Evolutionary conservation across 1,140 invertebrate species (phyloP).

Genomic region (Solen grandis): DNA sequence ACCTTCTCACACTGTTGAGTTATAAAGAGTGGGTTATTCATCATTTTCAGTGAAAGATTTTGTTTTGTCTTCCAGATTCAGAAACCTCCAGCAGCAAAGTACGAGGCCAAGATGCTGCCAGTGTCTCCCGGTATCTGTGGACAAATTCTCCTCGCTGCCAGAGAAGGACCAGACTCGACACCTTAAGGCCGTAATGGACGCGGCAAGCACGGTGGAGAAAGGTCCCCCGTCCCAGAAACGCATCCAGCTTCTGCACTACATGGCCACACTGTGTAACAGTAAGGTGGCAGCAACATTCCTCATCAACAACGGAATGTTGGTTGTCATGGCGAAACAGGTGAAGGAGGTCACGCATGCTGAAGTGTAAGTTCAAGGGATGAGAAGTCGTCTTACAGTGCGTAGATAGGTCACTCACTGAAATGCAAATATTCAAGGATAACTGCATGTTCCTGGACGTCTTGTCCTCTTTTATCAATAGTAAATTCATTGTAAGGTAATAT

Average conservation of each 20-base stretch:
- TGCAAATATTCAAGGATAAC: no score
- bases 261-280: conserved; percentile 69
- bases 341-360: conserved; percentile 77
- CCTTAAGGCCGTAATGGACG: conserved; percentile 72
- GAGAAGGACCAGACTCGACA: conserved; percentile 77
- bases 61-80: conserved; percentile 74
- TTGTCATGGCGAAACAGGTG: conserved; percentile 72
- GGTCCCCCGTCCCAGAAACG: conserved; percentile 79
- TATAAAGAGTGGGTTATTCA: no score
- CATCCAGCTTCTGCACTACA: conserved; percentile 79
- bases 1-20: no score
- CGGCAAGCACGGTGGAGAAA: conserved; percentile 72
- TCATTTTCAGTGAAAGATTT: no score
- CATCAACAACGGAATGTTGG: conserved; percentile 64
- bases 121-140: conserved; percentile 75
- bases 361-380: conserved; percentile 78
- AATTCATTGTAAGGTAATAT: no score
- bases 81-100: conserved; percentile 76
- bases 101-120: conserved; percentile 76
- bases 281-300: conserved; percentile 65
- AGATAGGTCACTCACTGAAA: no score
- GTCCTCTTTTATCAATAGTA: no score
- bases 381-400: no score
- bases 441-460: no score
- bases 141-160: conserved; percentile 74